Evolutionary conservation across 2,888 invertebrate genomes (phyloP).

Genomic region (Litoditis marina): DNA sequence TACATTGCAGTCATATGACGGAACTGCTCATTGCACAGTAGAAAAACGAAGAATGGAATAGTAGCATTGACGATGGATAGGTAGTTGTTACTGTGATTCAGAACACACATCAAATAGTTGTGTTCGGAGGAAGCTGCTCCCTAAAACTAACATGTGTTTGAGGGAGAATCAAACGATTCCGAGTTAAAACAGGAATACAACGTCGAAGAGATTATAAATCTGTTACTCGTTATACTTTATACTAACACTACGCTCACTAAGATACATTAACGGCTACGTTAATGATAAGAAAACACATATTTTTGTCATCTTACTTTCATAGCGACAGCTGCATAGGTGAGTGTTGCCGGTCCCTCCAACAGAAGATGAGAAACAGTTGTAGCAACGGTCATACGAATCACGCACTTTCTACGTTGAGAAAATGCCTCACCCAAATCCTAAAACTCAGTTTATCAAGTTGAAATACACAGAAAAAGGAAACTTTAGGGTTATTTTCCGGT

Average conservation of each 20-base stretch:
- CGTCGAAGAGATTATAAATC: too few species aligned
- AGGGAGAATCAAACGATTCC: too few species aligned
- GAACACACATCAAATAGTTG: constrained; percentile 41
- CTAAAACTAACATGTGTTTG: too few species aligned
- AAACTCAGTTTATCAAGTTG: constrained; percentile 13
- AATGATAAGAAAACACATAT: too few species aligned
- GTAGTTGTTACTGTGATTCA: constrained; percentile 53
- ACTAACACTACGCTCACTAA: too few species aligned
- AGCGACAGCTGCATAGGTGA: constrained; percentile 40
- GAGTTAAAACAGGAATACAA: neutral
- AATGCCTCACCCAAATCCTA: constrained; percentile 56
- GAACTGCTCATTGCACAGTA: constrained; percentile 53
- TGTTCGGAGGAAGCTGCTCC: constrained; percentile 12
- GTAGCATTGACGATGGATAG: constrained; percentile 56
- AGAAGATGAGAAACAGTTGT: constrained; percentile 55
- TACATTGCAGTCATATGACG: constrained; percentile 54
- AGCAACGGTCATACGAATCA: constrained; percentile 57
- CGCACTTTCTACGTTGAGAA: constrained; percentile 54
- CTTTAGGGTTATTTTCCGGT: too few species aligned
- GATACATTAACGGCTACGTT: too few species aligned
- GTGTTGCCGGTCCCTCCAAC: constrained; percentile 54
- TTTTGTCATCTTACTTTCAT: constrained; percentile 30
- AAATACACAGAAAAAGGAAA: too few species aligned
- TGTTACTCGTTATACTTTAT: too few species aligned
- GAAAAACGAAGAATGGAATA: constrained; percentile 58